A percentile compares a stretch with the other conserved stretches of the same genome.
These are phyloP conservation scores for Sesia apiformis DNA, from an alignment of 2,888 invertebrate genomes.

Conservation along the genomic window DNA sequence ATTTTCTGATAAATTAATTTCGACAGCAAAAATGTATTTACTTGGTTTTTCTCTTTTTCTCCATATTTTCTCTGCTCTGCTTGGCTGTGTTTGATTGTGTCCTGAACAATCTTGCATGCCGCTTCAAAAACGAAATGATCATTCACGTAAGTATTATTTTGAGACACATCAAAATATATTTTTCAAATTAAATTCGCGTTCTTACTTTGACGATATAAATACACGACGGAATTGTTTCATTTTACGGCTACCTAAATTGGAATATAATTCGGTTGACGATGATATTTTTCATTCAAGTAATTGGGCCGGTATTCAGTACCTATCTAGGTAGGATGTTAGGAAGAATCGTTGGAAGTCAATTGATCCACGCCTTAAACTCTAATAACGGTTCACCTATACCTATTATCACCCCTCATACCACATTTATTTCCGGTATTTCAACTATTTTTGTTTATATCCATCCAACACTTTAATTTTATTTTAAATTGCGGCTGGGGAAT, in stretches of 20 bases:
- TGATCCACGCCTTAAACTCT: slow-evolving; percentile 14
- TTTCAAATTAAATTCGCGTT: slow-evolving; percentile 19
- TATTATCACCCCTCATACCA: slow-evolving; percentile 47
- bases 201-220: slow-evolving; percentile 9
- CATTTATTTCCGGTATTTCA: slow-evolving; percentile 32
- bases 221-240: slow-evolving; percentile 5
- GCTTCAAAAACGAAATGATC: slow-evolving; percentile 82
- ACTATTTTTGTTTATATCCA: slow-evolving; percentile 51
- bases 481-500: slow-evolving; percentile 71
- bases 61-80: slow-evolving; percentile 88
- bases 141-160: slow-evolving; percentile 84
- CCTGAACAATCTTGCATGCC: slow-evolving; percentile 85
- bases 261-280: not conserved
- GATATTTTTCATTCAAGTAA: slow-evolving; percentile 1
- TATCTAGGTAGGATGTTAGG: slow-evolving; percentile 24
- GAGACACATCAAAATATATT: slow-evolving; percentile 63
- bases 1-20: slow-evolving; percentile 69
- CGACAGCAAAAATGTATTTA: slow-evolving; percentile 78
- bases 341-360: slow-evolving; percentile 16
- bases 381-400: slow-evolving; percentile 42
- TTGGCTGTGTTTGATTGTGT: slow-evolving; percentile 89
- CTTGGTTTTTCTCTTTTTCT: slow-evolving; percentile 84
- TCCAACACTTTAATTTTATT: slow-evolving; percentile 58
- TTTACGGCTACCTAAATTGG: not conserved
- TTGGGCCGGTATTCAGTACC: slow-evolving; percentile 2